Evolutionary conservation across 2,797 vertebrate genomes (phyloP).

Genomic region (Siniperca scherzeri): DNA sequence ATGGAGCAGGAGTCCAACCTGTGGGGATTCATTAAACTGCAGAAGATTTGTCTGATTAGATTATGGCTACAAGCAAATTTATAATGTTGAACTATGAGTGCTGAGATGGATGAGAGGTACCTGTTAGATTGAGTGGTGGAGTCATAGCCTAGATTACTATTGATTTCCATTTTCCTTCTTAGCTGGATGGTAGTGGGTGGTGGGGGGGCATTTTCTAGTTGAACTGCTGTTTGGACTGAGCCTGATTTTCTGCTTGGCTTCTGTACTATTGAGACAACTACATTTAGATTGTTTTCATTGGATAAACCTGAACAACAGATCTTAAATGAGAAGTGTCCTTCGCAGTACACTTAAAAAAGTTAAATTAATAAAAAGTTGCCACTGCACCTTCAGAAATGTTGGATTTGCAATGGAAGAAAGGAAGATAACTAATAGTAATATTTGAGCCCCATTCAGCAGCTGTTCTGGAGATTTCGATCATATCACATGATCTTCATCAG

Average conservation of each 20-base stretch:
- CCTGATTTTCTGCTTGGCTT: not conserved
- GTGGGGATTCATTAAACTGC: slow-evolving; percentile 11
- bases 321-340: not conserved
- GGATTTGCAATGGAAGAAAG: too few species aligned
- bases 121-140: not conserved
- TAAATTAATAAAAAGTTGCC: too few species aligned
- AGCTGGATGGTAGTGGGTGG: not conserved
- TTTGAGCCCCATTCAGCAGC: not conserved
- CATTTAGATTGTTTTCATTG: too few species aligned
- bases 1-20: not conserved
- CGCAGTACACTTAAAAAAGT: too few species aligned
- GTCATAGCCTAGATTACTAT: not conserved
- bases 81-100: slow-evolving; percentile 3
- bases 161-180: not conserved
- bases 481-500: not conserved
- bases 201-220: not conserved
- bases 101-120: not conserved
- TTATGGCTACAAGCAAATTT: slow-evolving; percentile 2
- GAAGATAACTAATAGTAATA: not conserved
- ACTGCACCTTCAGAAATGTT: not conserved
- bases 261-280: too few species aligned
- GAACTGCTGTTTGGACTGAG: not conserved
- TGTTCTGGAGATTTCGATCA: not conserved
- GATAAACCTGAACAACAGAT: not conserved
- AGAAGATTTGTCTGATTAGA: slow-evolving; percentile 21